These are phyloP conservation scores for Cavia porcellus DNA, from an alignment of 2,113 vertebrate species.

Conservation along the genomic window DNA sequence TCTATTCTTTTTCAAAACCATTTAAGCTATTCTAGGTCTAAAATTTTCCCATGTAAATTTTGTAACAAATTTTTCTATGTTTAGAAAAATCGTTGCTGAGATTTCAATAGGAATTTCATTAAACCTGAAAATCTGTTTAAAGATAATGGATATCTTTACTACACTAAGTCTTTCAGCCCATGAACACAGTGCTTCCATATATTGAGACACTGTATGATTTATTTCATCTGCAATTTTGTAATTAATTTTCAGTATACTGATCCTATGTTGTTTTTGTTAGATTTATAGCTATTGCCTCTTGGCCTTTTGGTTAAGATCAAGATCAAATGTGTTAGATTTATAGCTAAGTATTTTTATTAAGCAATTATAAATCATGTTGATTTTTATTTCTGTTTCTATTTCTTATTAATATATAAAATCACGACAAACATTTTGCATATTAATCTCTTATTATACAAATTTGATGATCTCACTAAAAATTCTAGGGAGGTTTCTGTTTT, in stretches of 20 bases:
- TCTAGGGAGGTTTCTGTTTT: background rate
- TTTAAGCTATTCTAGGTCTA: background rate
- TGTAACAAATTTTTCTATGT: background rate
- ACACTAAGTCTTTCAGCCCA: background rate
- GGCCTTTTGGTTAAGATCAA: background rate
- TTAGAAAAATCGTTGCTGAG: background rate
- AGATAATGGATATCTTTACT: background rate
- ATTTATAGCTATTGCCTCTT: background rate
- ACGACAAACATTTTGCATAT: background rate
- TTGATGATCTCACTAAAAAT: background rate
- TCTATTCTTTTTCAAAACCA: background rate
- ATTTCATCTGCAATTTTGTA: constrained; percentile 8
- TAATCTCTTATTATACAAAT: background rate
- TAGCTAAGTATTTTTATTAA: constrained; percentile 41
- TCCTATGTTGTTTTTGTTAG: background rate
- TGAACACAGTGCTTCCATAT: background rate
- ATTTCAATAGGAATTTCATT: background rate
- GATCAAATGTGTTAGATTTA: constrained; percentile 12
- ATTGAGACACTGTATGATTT: background rate
- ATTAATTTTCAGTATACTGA: background rate
- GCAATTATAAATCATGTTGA: background rate
- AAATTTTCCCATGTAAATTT: background rate
- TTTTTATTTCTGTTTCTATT: constrained; percentile 10
- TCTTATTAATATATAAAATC: background rate
- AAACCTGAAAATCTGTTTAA: background rate